Evolutionary conservation across 2,113 vertebrate species (phyloP).

Genomic region (Marmota flaviventris): DNA sequence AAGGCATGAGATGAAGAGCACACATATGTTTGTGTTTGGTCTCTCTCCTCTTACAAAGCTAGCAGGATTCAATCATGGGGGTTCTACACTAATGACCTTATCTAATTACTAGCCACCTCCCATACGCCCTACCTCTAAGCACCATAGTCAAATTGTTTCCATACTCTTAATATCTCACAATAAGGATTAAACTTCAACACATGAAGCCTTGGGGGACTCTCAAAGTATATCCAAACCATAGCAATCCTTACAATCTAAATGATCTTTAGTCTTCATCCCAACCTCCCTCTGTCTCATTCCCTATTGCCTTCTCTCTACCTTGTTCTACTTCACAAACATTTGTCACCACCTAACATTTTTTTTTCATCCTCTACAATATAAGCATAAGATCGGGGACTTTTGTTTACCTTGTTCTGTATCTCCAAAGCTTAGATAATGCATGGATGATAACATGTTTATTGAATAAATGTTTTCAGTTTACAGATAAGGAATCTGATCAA

Average conservation of each 20-base stretch:
- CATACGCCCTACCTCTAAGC: background rate
- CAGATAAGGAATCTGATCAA: slow-evolving; percentile 12
- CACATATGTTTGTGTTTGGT: background rate
- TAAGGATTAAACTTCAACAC: background rate
- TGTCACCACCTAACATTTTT: background rate
- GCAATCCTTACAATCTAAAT: background rate
- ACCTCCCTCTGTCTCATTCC: background rate
- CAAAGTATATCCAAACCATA: background rate
- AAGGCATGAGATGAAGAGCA: background rate
- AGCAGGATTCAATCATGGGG: background rate
- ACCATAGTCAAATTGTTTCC: background rate
- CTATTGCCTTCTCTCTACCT: too few relatives aligned
- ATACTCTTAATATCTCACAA: background rate
- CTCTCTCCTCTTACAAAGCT: background rate
- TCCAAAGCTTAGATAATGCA: background rate
- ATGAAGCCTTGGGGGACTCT: background rate
- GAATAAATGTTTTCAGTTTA: background rate
- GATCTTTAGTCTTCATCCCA: background rate
- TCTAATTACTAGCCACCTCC: background rate
- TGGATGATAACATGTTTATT: background rate
- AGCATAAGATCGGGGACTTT: background rate
- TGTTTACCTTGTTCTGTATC: background rate
- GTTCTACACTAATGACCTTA: background rate
- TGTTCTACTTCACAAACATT: background rate
- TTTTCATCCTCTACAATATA: background rate